These are phyloP conservation scores for Nesoenas mayeri DNA, from an alignment of 2,113 vertebrate species.

Conservation along the genomic window DNA sequence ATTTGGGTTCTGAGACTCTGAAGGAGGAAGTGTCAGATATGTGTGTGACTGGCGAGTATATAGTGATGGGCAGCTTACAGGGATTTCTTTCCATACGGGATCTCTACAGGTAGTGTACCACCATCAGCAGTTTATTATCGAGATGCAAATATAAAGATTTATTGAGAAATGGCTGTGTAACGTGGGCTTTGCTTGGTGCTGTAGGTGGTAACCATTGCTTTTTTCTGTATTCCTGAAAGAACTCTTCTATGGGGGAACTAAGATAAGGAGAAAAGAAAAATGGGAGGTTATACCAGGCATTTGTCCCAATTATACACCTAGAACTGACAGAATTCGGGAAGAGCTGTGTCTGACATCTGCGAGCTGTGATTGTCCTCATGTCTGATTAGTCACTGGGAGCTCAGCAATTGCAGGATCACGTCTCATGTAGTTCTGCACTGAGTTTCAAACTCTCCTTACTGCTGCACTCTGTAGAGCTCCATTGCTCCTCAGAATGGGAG, in stretches of 20 bases:
- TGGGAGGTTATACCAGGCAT: not conserved
- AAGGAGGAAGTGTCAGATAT: conserved; percentile 93
- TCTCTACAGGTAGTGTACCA: conserved; percentile 86
- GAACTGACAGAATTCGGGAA: not conserved
- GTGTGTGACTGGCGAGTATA: conserved; percentile 87
- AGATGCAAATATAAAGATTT: not conserved
- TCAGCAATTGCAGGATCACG: not conserved
- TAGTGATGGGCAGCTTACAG: conserved; percentile 90
- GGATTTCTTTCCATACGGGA: conserved; percentile 92
- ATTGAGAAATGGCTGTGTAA: not conserved
- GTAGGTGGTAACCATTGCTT: not conserved
- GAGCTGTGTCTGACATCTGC: not conserved
- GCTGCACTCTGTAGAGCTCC: not conserved
- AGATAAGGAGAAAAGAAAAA: not conserved
- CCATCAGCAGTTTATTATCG: not conserved
- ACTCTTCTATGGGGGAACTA: not conserved
- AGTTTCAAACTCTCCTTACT: not conserved
- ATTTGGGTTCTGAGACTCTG: conserved; percentile 85
- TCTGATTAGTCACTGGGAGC: not conserved
- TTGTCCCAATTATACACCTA: not conserved
- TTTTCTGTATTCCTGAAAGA: not conserved
- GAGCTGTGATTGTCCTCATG: not conserved
- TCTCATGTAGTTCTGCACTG: not conserved
- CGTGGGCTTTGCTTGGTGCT: not conserved
- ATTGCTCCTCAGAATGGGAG: not conserved